Evolutionary conservation across 1,140 invertebrate species (phyloP), one percentile per base, ranked within the genome.

Genomic region (Heliconius congener): DNA sequence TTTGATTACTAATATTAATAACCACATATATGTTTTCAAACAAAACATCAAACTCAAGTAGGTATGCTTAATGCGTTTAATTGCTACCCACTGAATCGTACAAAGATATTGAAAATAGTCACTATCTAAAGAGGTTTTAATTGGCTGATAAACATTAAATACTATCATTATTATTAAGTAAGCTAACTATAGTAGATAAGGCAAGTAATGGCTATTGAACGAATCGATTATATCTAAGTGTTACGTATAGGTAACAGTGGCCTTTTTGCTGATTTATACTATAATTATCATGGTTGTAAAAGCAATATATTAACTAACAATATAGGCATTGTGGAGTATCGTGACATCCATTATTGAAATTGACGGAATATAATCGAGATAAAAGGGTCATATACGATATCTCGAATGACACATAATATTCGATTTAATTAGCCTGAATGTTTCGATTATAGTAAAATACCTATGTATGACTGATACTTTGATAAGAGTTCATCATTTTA

Each of bases 351-450:
- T 90, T 93, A 94, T 93, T 93, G 90, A 93, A 90, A 94, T 89
- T 91, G 87, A 93, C 92, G 92, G 89, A 37, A 91, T 92, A 88
- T 94, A 92, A 90, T 79, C 85, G 50, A 89, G 92, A 94, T 94
- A 94, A 90, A 88, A 86, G 82, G 92, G 91, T 93, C 88, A 90
- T 82, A 81, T 73, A 66, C 60, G 87, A 86, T 92, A 93, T 92
- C 91, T 77, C 84, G 77, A 87, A 89, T 87, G 88, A 88, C 92
- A 91, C 87, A 89, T 93, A 90, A 92, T 87, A 87, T 82, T 91
- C 90, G 90, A 91, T 93, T 94, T 94, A 94, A 94, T 94, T 92
- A 92, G 86, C 66, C 74, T 91, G 78, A 92, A 92, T 93, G 90
- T 94, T 90, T 91, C 84, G 88, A 89, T 93, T 93, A 92, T 88